Conservation (phyloP, 1,140 invertebrate species). For the Rhagoletis zephyria region DNA sequence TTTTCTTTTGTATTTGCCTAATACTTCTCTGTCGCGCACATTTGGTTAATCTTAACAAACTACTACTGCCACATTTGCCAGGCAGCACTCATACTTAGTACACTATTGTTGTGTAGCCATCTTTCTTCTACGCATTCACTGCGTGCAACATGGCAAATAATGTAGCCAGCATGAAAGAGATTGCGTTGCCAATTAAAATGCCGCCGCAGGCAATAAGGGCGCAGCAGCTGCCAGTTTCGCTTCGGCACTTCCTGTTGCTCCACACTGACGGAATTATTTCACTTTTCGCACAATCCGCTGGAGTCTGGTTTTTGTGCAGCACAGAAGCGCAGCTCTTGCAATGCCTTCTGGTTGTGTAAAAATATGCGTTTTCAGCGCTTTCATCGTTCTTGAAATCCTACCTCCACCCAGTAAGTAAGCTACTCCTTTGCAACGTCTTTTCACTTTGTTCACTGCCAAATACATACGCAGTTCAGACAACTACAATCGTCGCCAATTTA, state of each 20-base stretch:
- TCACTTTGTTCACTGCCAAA: background rate
- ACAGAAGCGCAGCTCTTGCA: background rate
- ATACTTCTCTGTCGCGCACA: background rate
- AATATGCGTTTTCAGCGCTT: background rate
- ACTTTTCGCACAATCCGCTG: background rate
- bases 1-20: background rate
- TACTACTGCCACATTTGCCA: slow-evolving; percentile 21
- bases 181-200: slow-evolving; percentile 48
- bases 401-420: background rate
- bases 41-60: background rate
- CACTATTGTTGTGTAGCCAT: no score
- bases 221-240: background rate
- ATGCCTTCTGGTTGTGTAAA: background rate
- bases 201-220: slow-evolving; percentile 16
- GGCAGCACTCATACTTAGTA: background rate
- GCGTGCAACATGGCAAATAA: slow-evolving; percentile 11
- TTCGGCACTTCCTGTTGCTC: slow-evolving; percentile 19
- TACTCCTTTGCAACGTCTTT: background rate
- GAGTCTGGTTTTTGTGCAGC: background rate
- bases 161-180: slow-evolving; percentile 6
- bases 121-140: background rate
- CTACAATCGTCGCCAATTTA: slow-evolving; percentile 43
- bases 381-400: slow-evolving; percentile 2
- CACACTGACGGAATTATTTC: background rate
- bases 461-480: background rate